phyloP scores from a whole-genome alignment of 2,888 invertebrate species.

The Eupithecia subumbrata region DNA sequence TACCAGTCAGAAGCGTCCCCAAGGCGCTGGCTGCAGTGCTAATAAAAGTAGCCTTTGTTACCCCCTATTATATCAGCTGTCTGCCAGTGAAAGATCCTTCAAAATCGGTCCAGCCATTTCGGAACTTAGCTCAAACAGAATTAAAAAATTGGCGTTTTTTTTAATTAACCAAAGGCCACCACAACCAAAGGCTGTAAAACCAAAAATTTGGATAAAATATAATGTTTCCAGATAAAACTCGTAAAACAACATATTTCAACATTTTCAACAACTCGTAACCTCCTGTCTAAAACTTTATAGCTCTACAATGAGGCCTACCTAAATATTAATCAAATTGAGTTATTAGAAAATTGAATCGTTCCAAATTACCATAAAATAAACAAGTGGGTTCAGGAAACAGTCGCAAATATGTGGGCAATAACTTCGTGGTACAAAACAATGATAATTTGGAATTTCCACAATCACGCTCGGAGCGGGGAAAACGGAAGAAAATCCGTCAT shows the following conservation, averaged over 20 bases:
- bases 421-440: constrained; percentile 32
- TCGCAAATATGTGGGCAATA: constrained; percentile 33
- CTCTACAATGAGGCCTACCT: neutral
- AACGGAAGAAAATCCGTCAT: constrained; percentile 83
- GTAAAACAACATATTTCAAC: neutral
- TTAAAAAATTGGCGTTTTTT: too few species aligned
- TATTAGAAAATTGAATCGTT: neutral
- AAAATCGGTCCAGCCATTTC: neutral
- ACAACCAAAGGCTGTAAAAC: neutral
- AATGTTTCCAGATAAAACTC: neutral
- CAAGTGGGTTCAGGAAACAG: constrained; percentile 40
- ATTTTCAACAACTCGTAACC: neutral
- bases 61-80: neutral
- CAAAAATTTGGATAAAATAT: neutral
- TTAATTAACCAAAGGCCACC: too few species aligned
- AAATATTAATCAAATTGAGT: neutral
- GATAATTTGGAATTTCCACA: constrained; percentile 45
- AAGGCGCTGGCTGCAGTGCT: too few species aligned
- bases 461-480: constrained; percentile 54
- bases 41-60: too few species aligned
- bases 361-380: neutral
- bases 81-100: neutral
- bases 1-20: too few species aligned
- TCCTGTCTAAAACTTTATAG: neutral
- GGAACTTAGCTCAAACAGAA: neutral